Percentiles rank a stretch among this genome's conserved stretches.
These are phyloP conservation scores for Cydia strobilella DNA, from an alignment of 1,140 invertebrate species.

Conservation along the genomic window DNA sequence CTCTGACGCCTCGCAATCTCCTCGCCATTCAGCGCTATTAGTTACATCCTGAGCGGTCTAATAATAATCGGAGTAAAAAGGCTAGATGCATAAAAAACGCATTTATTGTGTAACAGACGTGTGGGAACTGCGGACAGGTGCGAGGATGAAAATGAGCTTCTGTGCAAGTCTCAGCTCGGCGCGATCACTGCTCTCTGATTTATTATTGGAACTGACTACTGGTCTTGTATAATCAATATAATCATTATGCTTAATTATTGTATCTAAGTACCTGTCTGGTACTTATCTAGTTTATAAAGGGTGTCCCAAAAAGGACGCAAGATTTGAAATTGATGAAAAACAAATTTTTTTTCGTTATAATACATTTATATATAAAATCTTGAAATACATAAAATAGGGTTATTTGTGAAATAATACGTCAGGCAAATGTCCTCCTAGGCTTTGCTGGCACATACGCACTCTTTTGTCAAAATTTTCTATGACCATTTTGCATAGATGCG, in stretches of 20 bases:
- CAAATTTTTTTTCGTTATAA: no score
- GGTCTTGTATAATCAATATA: neutral
- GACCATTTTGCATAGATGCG: no score
- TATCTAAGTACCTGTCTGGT: neutral
- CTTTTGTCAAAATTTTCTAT: no score
- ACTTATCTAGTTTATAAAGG: no score
- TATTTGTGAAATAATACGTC: no score
- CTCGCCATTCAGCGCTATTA: conserved; percentile 29
- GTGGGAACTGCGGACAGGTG: conserved; percentile 69
- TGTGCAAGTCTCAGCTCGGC: conserved; percentile 44
- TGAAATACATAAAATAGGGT: no score
- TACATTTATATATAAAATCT: no score
- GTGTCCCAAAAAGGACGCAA: no score
- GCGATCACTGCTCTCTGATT: conserved; percentile 15
- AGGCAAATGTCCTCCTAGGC: no score
- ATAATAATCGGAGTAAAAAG: conserved; percentile 45
- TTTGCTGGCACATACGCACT: no score
- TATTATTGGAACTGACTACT: neutral
- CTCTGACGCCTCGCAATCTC: conserved; percentile 20
- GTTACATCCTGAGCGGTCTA: conserved; percentile 51
- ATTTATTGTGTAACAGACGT: conserved; percentile 65
- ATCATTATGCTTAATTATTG: conserved; percentile 6
- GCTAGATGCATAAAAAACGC: conserved; percentile 63
- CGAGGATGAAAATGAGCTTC: conserved; percentile 61
- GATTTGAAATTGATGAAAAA: no score